A percentile compares a stretch with the other conserved stretches of the same genome.
phyloP scores from a whole-genome alignment of 2,797 vertebrate species.

The Pagetopsis macropterus region DNA sequence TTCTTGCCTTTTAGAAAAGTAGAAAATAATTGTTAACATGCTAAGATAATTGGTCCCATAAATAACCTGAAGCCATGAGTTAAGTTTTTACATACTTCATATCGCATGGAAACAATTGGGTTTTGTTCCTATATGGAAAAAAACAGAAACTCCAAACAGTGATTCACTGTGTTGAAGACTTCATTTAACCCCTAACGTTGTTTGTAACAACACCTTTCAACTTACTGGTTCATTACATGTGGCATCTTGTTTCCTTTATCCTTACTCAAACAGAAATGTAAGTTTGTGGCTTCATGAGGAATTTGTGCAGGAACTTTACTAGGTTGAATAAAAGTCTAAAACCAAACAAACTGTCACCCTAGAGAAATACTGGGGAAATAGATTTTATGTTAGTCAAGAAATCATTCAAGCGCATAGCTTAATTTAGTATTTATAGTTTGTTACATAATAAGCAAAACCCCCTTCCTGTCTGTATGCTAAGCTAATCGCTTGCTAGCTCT shows the following conservation, averaged over 20 bases:
- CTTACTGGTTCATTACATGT: not conserved
- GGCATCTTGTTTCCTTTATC: not conserved
- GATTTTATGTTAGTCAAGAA: not conserved
- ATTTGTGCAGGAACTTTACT: not conserved
- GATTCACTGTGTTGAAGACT: not conserved
- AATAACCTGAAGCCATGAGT: no score
- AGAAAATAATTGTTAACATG: no score
- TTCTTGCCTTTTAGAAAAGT: no score
- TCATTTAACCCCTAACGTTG: not conserved
- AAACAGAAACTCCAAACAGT: no score
- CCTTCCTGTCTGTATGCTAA: not conserved
- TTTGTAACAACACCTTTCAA: not conserved
- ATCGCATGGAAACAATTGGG: not conserved
- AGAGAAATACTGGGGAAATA: not conserved
- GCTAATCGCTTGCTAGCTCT: not conserved
- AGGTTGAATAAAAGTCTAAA: not conserved
- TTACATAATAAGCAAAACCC: not conserved
- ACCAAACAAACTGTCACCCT: not conserved
- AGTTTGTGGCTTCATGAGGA: not conserved
- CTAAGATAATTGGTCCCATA: no score
- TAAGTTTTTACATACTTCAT: no score
- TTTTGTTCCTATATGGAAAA: no score
- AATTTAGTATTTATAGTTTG: not conserved
- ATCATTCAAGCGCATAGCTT: no score
- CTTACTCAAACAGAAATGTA: not conserved